phyloP scores from a whole-genome alignment of 1,140 invertebrate species.

The Nixonia krombeini region DNA sequence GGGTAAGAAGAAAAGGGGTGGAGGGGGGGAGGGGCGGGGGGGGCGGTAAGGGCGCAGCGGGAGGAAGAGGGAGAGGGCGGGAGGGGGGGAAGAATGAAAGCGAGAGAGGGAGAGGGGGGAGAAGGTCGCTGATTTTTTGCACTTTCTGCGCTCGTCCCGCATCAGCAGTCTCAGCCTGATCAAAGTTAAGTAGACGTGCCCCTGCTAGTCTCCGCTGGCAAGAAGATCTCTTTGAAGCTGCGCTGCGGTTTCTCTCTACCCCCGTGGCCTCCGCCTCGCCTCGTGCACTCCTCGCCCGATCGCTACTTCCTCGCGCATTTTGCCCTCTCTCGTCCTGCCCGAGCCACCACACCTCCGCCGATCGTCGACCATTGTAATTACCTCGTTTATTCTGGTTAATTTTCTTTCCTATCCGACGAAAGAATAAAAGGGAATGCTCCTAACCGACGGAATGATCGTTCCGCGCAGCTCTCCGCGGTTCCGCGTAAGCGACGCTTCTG shows the following conservation, averaged over 20 bases:
- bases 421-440: not conserved
- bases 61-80: not conserved
- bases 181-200: constrained; percentile 71
- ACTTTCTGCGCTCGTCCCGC: constrained; percentile 60
- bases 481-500: not conserved
- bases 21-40: no score
- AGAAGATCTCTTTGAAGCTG: constrained; percentile 63
- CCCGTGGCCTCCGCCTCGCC: constrained; percentile 22
- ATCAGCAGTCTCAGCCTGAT: constrained; percentile 67
- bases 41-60: no score
- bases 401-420: not conserved
- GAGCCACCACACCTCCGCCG: no score
- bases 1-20: no score
- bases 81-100: constrained; percentile 8
- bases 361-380: constrained; percentile 13
- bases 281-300: not conserved
- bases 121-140: constrained; percentile 43
- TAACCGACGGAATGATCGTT: no score
- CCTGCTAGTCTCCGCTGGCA: constrained; percentile 49
- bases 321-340: not conserved
- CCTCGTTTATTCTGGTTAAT: constrained; percentile 33
- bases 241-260: constrained; percentile 67
- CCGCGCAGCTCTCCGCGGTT: not conserved
- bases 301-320: constrained; percentile 20
- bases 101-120: constrained; percentile 22